Base-by-base conservation (phyloP, 2,797 vertebrate species). In the Aplochiton taeniatus region DNA sequence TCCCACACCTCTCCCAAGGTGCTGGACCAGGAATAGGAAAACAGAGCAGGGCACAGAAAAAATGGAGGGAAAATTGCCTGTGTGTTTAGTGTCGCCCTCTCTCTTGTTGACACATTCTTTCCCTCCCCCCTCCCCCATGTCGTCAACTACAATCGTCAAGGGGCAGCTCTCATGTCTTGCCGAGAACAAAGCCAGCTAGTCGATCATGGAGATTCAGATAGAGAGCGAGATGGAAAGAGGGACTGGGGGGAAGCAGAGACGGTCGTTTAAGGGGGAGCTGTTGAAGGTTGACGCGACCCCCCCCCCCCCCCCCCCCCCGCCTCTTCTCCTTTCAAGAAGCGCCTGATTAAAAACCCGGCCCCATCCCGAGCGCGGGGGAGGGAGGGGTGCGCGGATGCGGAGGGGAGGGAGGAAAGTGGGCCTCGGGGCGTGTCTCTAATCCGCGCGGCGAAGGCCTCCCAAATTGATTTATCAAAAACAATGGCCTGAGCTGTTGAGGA, bases 381-480 rank as follows among this genome's bases (percentile, higher is more conserved):
- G 31, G 72, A 72, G 77, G 75, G 69, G 56, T 77, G 84, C 84
- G 78, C 84, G 81, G 86, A 85, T 81, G n/a, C 16, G n/a, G 12
- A 45, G 49, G 59, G 42, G 49, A 44, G 69, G 57, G 49, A 53
- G 74, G 44, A 66, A 71, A 76, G 72, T 64, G 48, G 78, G 84
- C 83, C 81, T 86, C 82, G 79, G 69, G 79, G 83, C 78, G 75
- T 70, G 68, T 82, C 82, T 87, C 83, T 91, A 90, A 91, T 90
- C 89, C 82, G 73, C 82, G 81, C 85, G 87, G 85, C 70, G 85
- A 90, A 90, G 85, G 89, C 85, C 88, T 89, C 88, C 88, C 83
- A 89, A 91, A 92, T 92, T 92, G 91, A 91, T 92, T 91, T 91
- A 91, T 89, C 86, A 89, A 89, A 91, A 91, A 92, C 90, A 91